Percentiles rank a stretch among this genome's conserved stretches.
Conservation (phyloP, 2,113 vertebrate species). For the Lepus europaeus region DNA sequence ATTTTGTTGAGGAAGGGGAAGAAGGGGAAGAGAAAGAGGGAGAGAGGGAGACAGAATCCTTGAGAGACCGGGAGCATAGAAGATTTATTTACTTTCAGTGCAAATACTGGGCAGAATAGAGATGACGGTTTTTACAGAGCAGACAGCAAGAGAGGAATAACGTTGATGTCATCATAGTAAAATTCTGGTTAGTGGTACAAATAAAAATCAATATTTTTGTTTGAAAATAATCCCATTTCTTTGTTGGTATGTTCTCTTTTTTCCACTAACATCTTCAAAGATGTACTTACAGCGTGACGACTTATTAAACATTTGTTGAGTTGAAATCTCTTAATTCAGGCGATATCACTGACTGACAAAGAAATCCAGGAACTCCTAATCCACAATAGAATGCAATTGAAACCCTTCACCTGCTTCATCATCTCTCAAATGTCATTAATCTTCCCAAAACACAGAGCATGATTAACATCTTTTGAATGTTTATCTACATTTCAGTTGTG, state of each 20-base stretch:
- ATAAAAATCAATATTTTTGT: slow-evolving; percentile 14
- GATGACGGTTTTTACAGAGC: background rate
- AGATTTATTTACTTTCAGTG: slow-evolving; percentile 6
- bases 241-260: background rate
- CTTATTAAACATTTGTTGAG: slow-evolving; percentile 15
- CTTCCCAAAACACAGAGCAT: background rate
- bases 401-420: background rate
- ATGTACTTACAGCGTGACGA: background rate
- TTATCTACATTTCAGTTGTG: background rate
- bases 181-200: background rate
- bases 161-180: background rate
- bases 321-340: background rate
- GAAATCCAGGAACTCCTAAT: background rate
- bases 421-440: background rate
- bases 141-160: background rate
- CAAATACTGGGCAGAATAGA: background rate
- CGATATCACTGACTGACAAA: background rate
- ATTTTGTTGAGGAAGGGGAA: background rate
- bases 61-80: background rate
- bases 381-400: background rate
- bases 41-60: background rate
- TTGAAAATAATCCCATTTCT: background rate
- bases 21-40: too few species aligned
- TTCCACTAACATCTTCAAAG: background rate
- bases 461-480: background rate